Evolutionary conservation across 2,113 vertebrate genomes (phyloP).

Genomic region (Dicrurus megarhynchus): DNA sequence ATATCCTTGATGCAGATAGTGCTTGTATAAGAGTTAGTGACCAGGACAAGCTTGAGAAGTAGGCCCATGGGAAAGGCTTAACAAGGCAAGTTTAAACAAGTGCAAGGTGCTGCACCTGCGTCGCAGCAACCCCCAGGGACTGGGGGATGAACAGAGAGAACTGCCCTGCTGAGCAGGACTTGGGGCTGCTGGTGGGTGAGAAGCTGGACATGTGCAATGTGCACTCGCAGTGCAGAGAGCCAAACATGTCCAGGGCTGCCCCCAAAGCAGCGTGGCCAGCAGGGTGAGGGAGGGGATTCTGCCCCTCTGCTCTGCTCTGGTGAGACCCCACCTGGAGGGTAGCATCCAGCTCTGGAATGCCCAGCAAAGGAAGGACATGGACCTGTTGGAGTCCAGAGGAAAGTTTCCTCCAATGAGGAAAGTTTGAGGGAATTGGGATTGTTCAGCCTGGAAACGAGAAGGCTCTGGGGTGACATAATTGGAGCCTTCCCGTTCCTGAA

Average conservation of each 20-base stretch:
- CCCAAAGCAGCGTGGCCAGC: neutral
- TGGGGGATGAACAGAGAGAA: neutral
- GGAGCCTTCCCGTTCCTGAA: neutral
- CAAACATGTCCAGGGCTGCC: neutral
- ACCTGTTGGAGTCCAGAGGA: neutral
- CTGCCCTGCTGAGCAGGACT: neutral
- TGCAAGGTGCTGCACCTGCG: neutral
- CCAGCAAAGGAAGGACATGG: neutral
- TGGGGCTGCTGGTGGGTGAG: neutral
- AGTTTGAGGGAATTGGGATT: neutral
- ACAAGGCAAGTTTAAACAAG: fast-evolving
- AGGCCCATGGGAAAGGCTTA: neutral
- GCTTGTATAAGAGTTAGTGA: neutral
- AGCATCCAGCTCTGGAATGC: neutral
- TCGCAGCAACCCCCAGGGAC: fast-evolving
- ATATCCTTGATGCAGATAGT: neutral
- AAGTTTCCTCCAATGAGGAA: neutral
- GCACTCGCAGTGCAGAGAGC: neutral
- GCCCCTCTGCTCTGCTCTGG: neutral
- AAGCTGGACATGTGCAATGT: neutral
- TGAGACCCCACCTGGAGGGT: fast-evolving
- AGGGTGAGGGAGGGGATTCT: neutral
- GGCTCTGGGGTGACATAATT: neutral
- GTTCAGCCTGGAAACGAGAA: neutral
- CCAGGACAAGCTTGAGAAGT: neutral